Evolutionary conservation across 2,888 invertebrate species (phyloP), one percentile per base, ranked within the genome.

Genomic region (Gryllus longicercus): DNA sequence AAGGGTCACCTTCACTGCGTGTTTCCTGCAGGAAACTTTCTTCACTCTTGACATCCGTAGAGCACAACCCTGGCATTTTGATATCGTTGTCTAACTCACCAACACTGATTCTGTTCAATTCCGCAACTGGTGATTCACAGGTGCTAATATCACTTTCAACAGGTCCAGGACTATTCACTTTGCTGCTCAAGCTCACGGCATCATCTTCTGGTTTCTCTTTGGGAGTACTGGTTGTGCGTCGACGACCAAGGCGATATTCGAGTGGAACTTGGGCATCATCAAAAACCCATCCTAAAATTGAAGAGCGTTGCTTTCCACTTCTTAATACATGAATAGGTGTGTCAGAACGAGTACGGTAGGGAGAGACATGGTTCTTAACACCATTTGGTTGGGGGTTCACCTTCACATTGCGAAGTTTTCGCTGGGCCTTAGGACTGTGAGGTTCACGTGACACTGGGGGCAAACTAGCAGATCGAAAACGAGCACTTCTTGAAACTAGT

Each of bases 281-380:
- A 63, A 63, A 63, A 14, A 63, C 63, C 63, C 63, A 63, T 63
- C 63, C 63, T 18, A 18, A 8, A 14, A 63, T 63, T 18, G 63
- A 63, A 4, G 63, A 63, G 14, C 63, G 63, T 63, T 63, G 63
- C 51, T 82, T 82, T 11, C 82, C 82, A 79, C 81, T 82, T 63
- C 82, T 77, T 21, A 82, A 80, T 75, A 81, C 51, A 25, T 80
- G 63, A 14, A 80, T 74, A 50, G 81, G 75, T 49, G 79, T 79
- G 63, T 81, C 81, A 50, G 81, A 81, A 11, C 81, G 75, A 23
- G 81, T 81, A 51, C 79, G 50, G 21, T 81, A 81, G 2, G 81
- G 79, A 1, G 77, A 21, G 76, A 76, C 79, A 63, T 79, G 76
- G 51, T 51, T 79, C 18, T 74, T 79, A 2, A 74, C 49, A 3